Evolutionary conservation across 2,888 invertebrate species (phyloP).

Genomic region (Yponomeuta malinellus): DNA sequence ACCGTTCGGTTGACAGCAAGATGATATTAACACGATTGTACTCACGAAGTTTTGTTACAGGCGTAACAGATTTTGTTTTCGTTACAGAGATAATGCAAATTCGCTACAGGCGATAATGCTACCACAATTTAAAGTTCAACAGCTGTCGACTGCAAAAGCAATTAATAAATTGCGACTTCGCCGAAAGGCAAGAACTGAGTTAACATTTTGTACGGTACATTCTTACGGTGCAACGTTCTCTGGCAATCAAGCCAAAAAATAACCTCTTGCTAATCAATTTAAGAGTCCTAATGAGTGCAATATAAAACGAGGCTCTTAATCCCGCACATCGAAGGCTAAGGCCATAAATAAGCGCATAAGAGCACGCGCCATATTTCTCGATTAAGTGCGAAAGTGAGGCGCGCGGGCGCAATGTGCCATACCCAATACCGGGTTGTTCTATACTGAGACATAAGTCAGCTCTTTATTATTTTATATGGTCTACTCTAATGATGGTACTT

Average conservation of each 20-base stretch:
- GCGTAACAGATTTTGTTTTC: no score
- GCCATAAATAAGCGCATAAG: conserved; percentile 72
- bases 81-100: no score
- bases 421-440: neutral
- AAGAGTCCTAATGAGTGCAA: conserved; percentile 64
- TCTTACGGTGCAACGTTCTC: neutral
- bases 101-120: no score
- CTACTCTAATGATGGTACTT: neutral
- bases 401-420: conserved; percentile 24
- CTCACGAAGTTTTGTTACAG: no score
- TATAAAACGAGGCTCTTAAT: conserved; percentile 69
- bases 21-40: no score
- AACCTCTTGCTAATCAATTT: conserved; percentile 61
- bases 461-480: neutral
- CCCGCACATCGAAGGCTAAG: conserved; percentile 44
- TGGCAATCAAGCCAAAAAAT: conserved; percentile 5
- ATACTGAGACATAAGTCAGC: neutral
- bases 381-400: conserved; percentile 72
- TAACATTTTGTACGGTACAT: no score
- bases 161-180: no score
- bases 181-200: no score
- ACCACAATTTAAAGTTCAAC: no score
- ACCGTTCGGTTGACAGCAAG: no score
- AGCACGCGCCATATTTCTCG: conserved; percentile 73
- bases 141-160: no score